Evolutionary conservation across 2,888 invertebrate genomes (phyloP).

Genomic region (Dynastes tityus): DNA sequence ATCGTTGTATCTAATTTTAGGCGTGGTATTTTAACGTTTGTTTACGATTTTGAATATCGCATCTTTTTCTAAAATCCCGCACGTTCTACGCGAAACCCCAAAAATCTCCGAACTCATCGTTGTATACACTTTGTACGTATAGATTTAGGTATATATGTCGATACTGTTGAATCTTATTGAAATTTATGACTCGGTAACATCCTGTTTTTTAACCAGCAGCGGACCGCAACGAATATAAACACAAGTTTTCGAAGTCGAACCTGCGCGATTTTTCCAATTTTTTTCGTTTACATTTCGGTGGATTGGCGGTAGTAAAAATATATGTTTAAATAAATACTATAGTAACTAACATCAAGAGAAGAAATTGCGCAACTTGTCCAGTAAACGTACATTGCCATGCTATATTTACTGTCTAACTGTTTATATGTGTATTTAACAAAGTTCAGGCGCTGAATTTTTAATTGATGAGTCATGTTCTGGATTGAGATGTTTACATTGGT

Average conservation of each 20-base stretch:
- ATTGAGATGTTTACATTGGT: too few species aligned
- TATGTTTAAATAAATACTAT: slow-evolving; percentile 2
- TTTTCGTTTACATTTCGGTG: background rate
- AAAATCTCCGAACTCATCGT: background rate
- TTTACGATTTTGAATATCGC: slow-evolving; percentile 42
- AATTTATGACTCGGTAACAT: slow-evolving; percentile 31
- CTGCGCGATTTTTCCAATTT: background rate
- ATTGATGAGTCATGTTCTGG: too few species aligned
- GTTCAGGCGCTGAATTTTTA: too few species aligned
- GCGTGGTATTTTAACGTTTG: slow-evolving; percentile 33
- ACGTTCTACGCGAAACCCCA: background rate
- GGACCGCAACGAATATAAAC: slow-evolving; percentile 17
- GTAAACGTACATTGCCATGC: too few species aligned
- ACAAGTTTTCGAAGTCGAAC: slow-evolving; percentile 48
- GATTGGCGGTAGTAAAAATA: slow-evolving; percentile 3
- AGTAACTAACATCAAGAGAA: too few species aligned
- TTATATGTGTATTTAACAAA: too few species aligned
- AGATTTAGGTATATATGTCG: slow-evolving; percentile 4
- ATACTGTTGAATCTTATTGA: slow-evolving; percentile 23
- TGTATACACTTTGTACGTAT: background rate
- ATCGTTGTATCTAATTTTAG: slow-evolving; percentile 34
- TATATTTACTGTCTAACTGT: too few species aligned
- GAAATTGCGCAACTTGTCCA: too few species aligned
- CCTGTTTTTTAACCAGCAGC: slow-evolving; percentile 23
- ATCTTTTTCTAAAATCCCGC: background rate